Conservation (phyloP, 2,797 vertebrate species). For the Rhinella marina region DNA sequence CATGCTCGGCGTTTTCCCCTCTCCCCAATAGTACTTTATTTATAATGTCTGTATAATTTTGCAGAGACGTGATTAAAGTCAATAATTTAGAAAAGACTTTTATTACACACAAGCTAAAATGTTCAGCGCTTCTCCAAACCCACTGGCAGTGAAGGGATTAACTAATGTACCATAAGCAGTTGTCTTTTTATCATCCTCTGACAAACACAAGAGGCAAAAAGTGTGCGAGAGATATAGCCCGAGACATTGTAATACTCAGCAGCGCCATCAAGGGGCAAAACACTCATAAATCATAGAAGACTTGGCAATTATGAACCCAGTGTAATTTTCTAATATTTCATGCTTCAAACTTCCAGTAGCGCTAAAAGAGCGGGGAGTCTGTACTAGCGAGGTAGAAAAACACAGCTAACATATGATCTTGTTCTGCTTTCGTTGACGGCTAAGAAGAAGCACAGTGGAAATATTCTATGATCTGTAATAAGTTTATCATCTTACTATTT, state of each 20-base stretch:
- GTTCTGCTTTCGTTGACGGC: neutral
- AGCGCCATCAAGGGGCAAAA: conserved; percentile 18
- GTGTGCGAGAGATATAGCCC: neutral
- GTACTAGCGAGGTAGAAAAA: neutral
- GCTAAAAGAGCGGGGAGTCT: neutral
- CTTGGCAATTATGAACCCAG: conserved; percentile 9
- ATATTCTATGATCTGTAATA: neutral
- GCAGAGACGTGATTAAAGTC: conserved; percentile 50
- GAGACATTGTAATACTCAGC: neutral
- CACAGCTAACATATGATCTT: neutral
- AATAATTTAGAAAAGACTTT: conserved; percentile 56
- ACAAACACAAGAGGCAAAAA: conserved; percentile 3
- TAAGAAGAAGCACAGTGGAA: neutral
- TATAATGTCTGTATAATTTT: conserved; percentile 46
- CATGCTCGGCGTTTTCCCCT: neutral
- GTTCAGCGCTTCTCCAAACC: neutral
- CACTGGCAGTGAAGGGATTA: conserved; percentile 58
- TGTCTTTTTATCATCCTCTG: conserved; percentile 45
- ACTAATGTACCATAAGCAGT: conserved; percentile 48
- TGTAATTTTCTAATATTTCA: conserved; percentile 19
- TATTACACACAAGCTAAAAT: conserved; percentile 31
- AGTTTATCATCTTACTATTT: neutral
- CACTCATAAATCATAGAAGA: conserved; percentile 8
- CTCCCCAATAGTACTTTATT: conserved; percentile 26
- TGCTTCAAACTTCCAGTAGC: neutral